Evolutionary conservation across 2,888 invertebrate species (phyloP).

Genomic region (Drosophila pseudotakahashii): DNA sequence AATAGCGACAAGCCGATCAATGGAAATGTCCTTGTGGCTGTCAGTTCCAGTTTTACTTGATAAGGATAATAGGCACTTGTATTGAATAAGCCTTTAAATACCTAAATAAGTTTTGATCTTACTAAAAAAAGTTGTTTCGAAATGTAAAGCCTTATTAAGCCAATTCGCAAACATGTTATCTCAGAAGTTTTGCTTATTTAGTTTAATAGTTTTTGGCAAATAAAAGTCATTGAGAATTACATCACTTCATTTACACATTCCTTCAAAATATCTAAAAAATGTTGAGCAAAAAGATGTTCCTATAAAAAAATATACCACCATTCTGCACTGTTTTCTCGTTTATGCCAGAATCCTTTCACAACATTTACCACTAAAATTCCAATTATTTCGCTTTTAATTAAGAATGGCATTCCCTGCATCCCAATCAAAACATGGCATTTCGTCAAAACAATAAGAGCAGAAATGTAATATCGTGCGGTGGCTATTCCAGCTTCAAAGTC

Average conservation of each 20-base stretch:
- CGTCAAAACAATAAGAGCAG: conserved; percentile 15
- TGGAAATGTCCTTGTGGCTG: neutral
- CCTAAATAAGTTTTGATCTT: too few species aligned
- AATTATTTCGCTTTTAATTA: conserved; percentile 28
- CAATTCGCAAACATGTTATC: too few species aligned
- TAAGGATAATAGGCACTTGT: neutral
- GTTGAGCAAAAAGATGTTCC: too few species aligned
- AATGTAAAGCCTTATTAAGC: too few species aligned
- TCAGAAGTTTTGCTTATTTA: too few species aligned
- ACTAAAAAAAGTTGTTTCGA: too few species aligned
- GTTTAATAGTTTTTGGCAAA: too few species aligned
- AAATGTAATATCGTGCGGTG: conserved; percentile 24
- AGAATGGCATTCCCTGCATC: conserved; percentile 8
- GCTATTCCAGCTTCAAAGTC: conserved; percentile 29
- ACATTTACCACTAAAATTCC: neutral
- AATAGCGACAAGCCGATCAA: neutral
- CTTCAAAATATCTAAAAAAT: too few species aligned
- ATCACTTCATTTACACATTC: too few species aligned
- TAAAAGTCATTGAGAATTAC: too few species aligned
- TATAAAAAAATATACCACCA: too few species aligned
- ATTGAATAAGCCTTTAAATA: too few species aligned
- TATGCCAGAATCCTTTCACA: neutral
- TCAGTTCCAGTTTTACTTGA: neutral
- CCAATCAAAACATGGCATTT: conserved; percentile 11
- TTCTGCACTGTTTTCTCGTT: neutral